Conservation (phyloP, 2,797 vertebrate genomes). For the Cyprinodon diabolis region DNA sequence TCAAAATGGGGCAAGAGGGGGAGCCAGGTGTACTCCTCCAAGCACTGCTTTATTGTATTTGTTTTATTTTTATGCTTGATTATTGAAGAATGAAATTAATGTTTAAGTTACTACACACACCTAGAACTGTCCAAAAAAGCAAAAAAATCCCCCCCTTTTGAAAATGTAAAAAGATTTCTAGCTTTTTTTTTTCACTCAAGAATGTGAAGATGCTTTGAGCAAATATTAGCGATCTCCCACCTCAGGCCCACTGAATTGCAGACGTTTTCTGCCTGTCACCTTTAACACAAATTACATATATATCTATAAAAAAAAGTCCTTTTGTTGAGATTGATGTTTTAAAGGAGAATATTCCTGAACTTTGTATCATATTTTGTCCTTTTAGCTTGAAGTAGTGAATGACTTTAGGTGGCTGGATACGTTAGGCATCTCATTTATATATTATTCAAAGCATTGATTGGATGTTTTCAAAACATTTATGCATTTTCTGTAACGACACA, state of each 20-base stretch:
- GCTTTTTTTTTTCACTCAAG: conserved; percentile 74
- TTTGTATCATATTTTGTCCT: conserved; percentile 81
- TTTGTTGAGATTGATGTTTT: conserved; percentile 78
- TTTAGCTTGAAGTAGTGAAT: conserved; percentile 83
- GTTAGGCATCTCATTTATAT: conserved; percentile 75
- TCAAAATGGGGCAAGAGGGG: conserved; percentile 37
- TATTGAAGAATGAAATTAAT: conserved; percentile 62
- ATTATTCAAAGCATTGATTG: conserved; percentile 62
- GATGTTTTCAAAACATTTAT: conserved; percentile 76
- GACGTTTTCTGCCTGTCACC: conserved; percentile 68
- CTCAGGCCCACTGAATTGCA: conserved; percentile 74
- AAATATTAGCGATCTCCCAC: conserved; percentile 64
- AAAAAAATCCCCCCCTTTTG: conserved; percentile 75
- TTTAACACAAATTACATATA: conserved; percentile 50
- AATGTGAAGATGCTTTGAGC: conserved; percentile 76
- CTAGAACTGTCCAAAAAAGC: conserved; percentile 66
- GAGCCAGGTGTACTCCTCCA: conserved; percentile 68
- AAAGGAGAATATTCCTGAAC: conserved; percentile 67
- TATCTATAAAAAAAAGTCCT: conserved; percentile 33
- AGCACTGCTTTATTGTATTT: conserved; percentile 79
- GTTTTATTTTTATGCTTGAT: conserved; percentile 58
- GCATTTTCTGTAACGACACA: conserved; percentile 79
- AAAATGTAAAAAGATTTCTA: conserved; percentile 61
- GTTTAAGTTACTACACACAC: conserved; percentile 72
- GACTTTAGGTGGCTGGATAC: conserved; percentile 80